A percentile compares a stretch with the other conserved stretches of the same genome.
These are phyloP conservation scores for Drosophila tanythrix DNA, from an alignment of 2,888 invertebrate genomes.

Conservation along the genomic window DNA sequence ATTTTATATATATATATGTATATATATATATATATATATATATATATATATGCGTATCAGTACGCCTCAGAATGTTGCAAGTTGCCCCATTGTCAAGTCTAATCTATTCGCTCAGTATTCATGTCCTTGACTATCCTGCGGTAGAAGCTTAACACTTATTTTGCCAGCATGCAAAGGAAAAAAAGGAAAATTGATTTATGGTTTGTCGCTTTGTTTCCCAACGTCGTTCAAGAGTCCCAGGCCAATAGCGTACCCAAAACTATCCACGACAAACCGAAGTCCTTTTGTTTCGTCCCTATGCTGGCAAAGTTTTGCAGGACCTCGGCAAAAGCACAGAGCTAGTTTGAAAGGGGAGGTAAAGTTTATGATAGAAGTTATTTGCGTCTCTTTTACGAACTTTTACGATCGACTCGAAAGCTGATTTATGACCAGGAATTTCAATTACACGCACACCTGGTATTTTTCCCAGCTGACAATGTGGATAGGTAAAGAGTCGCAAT, in stretches of 20 bases:
- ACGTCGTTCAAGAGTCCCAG: background rate
- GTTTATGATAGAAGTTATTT: background rate
- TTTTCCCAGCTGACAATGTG: conserved; percentile 8
- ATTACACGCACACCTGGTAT: conserved; percentile 28
- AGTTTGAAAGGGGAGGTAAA: background rate
- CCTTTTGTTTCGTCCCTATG: background rate
- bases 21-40: background rate
- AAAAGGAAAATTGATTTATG: conserved; percentile 30
- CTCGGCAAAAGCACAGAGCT: background rate
- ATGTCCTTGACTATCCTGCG: conserved; percentile 1
- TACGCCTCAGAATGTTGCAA: background rate
- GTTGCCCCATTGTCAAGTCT: background rate
- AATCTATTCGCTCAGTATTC: background rate
- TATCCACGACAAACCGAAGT: background rate
- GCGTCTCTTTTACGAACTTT: conserved; percentile 11
- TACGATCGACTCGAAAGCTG: conserved; percentile 34
- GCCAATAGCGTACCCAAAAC: background rate
- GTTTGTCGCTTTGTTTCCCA: conserved; percentile 17
- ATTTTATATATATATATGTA: background rate
- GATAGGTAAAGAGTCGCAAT: background rate
- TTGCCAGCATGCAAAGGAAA: background rate
- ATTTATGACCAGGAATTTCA: conserved; percentile 31
- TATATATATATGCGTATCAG: background rate
- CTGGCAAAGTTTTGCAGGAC: conserved; percentile 10
- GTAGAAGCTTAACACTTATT: background rate